Evolutionary conservation across 1,140 invertebrate genomes (phyloP), one percentile per base, ranked within the genome.

Genomic region (Penaeus indicus): DNA sequence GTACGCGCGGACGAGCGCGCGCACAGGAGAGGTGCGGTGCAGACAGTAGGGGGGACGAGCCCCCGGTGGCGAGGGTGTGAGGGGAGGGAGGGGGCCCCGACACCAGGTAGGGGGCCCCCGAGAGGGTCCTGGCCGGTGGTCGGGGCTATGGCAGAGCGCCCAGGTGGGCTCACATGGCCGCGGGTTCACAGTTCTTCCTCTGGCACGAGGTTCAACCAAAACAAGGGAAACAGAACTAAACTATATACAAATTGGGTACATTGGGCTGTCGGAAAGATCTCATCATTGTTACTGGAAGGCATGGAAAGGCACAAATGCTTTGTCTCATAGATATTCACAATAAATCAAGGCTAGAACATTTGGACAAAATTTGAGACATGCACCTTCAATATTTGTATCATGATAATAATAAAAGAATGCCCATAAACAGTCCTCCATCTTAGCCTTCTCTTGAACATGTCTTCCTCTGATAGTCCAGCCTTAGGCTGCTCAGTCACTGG

Each of bases 271-370:
- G 78, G 83, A 89, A 89, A 89, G 88, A 81, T 89, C 77, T 89
- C 88, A 69, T 89, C 88, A 89, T 89, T 89, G 84, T 85, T 85
- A 85, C 64, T 89, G 88, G 88, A 89, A 89, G 88, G 88, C 88
- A 89, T 89, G 88, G 84, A 89, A 89, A 89, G 88, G 88, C 88
- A 89, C 88, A 85, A 89, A 89, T 89, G 88, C 88, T 89, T 89
- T 85, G 84, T 89, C 88, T 89, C 88, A 85, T 69, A 81, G 84
- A 85, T 85, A 89, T 85, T 89, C 88, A 89, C 83, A 89, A 85
- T 85, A 85, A 85, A 89, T 89, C 84, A 85, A 85, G 83, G 83
- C 83, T 89, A 85, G 67, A 89, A 89, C 88, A 89, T 89, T 88
- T 89, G 88, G 88, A 89, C 88, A 89, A 89, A 89, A 89, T 89